Base-by-base conservation (phyloP, 30 jellyfish, hydroid and myxozoan species). In the Aurelia sp. region DNA sequence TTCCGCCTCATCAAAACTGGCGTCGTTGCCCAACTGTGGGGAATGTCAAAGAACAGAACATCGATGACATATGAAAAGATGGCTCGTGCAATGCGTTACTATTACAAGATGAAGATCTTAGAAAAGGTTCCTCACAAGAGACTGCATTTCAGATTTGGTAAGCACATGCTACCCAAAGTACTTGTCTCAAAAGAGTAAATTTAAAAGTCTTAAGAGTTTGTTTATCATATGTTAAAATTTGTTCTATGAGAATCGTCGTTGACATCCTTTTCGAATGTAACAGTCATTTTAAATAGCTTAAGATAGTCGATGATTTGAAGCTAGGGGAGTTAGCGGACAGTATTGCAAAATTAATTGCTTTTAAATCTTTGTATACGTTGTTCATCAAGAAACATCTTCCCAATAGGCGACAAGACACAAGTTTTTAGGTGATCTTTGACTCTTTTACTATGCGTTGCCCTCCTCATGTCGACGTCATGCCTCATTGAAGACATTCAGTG, bases 41-140 rank as follows among this genome's bases (percentile, higher is more conserved):
- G 98, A 19, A 88, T 89, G 66, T 93, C 98, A 20, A 93, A 93
- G 78, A 93, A 93, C 83, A 72, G 98, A 53, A 82, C 88, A 5
- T 84, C 92, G 38, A 93, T 93, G 98, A 93, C 98, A 66, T 93
- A 93, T 67, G 98, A 93, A 85, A 93, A 93, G 74, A 93, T 93
- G 98, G 98, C 98, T 63, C 95, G 98, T 3, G 98, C 98, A 22
- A 93, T 93, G 98, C 91, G 98, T 5, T 93, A 93, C 77, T 93
- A 93, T 74, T 93, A 93, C 89, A 93, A 88, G 75, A 83, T 93
- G 98, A 87, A 88, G 62, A 93, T 93, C 24, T 67, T 93, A 22
- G 98, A 93, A 27, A 93, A 93, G 61, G 98, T 93, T 0, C 97
- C 97, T 0, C 91, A 93, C 85, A 93, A 93, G 77, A 72, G 98